Evolutionary conservation across 2,113 vertebrate species (phyloP), one percentile per base, ranked within the genome.

Genomic region (Anoura caudifer): DNA sequence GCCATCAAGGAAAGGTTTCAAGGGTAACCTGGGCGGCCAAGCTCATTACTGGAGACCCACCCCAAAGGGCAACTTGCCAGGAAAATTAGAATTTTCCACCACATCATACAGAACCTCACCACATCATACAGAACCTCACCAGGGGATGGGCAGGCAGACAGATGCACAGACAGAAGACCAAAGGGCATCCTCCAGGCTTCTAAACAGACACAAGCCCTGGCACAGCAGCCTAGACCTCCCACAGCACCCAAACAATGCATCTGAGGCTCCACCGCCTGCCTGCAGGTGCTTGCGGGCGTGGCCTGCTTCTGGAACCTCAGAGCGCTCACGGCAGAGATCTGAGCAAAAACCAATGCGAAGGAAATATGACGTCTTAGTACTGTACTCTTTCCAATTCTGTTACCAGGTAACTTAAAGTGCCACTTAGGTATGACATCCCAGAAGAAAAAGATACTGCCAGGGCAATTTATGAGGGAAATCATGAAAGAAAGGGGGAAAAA

Each of bases 171-270:
- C 24, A 12, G 54, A 52, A 50, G 28, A 31, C 41, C 72, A 70
- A n/a, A 31, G 0, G 2, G 5, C 69, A 54, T 3, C 3, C 13
- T 24, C 22, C 8, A 12, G 43, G 41, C 50, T 22, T 38, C 5
- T 31, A 16, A 56, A 20, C 22, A 45, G 79, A 65, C 24, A n/a
- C 38, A 0, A 1, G 0, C 13, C 7, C 47, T 4, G 12, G 22
- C 12, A 24, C 20, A 24, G 47, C 1, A 43, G 22, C 10, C 28
- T 2, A 5, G 13, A 61, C 52, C 20, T 61, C 26, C 52, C n/a
- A 52, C 19, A 82, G 26, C 61, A 31, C 13, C 9, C 26, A 38
- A 9, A 28, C 1, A 2, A n/a, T 3, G 8, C 3, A 24, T 7
- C 19, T 0, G 7, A 22, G 28, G 33, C 3, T 15, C 16, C 26